Conservation (phyloP, 2,797 vertebrate genomes). For the Typhlichthys eigenmanni region DNA sequence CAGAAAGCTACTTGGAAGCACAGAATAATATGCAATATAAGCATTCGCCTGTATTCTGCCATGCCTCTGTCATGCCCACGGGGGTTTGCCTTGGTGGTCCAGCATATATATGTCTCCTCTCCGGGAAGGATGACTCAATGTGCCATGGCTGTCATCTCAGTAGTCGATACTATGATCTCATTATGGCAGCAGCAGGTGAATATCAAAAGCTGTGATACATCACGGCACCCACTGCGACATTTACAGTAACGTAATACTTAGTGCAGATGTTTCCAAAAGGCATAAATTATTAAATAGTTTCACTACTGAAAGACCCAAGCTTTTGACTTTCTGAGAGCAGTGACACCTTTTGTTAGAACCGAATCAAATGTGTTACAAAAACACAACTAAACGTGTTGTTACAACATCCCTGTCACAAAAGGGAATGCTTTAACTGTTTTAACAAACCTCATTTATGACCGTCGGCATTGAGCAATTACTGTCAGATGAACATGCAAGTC, state of each 20-base stretch:
- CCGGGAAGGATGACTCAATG: constrained; percentile 65
- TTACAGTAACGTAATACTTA: constrained; percentile 33
- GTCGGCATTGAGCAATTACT: constrained; percentile 40
- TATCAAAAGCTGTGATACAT: constrained; percentile 45
- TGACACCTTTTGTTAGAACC: no score
- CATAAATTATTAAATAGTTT: constrained; percentile 2
- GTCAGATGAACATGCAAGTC: constrained; percentile 37
- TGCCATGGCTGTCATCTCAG: constrained; percentile 28
- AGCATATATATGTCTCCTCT: constrained; percentile 37
- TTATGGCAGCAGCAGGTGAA: constrained; percentile 44
- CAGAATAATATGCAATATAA: constrained; percentile 9
- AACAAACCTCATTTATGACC: constrained; percentile 56
- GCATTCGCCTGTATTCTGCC: constrained; percentile 19
- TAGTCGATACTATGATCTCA: constrained; percentile 68
- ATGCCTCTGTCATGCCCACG: constrained; percentile 22
- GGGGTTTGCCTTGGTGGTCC: constrained; percentile 46
- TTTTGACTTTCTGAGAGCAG: no score
- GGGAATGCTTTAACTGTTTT: constrained; percentile 39
- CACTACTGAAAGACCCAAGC: background rate
- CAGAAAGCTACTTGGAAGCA: constrained; percentile 26
- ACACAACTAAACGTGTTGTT: background rate
- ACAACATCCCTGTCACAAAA: constrained; percentile 1
- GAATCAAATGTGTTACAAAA: no score
- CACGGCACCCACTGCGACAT: constrained; percentile 26
- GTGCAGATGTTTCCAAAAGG: constrained; percentile 2